phyloP scores from a whole-genome alignment of 2,888 invertebrate genomes.

The Himalopsyche japonica region DNA sequence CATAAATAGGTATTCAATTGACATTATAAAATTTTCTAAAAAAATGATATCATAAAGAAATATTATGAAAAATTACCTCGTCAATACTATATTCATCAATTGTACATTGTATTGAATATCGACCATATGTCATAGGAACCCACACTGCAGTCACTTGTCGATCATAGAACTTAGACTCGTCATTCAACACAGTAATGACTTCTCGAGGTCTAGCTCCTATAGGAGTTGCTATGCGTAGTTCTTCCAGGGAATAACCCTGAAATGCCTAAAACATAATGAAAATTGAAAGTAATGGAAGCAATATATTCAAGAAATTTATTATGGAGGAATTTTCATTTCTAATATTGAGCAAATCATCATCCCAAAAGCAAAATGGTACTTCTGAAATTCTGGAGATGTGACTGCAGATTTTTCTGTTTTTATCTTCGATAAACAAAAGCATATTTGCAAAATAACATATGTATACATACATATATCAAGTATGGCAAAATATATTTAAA shows the following conservation, averaged over 20 bases:
- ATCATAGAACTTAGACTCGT: conserved; percentile 62
- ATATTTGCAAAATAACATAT: no score
- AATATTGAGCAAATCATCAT: no score
- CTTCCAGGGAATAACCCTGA: conserved; percentile 94
- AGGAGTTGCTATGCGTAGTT: conserved; percentile 69
- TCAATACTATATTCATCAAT: conserved; percentile 83
- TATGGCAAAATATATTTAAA: no score
- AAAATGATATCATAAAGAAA: no score
- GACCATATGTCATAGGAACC: conserved; percentile 90
- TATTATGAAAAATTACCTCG: conserved; percentile 55
- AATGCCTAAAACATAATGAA: conserved; percentile 64
- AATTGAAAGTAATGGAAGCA: not conserved
- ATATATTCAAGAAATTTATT: not conserved
- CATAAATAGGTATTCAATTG: no score
- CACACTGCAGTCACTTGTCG: conserved; percentile 85
- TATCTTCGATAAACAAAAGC: no score
- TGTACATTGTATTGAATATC: conserved; percentile 83
- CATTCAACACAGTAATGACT: not conserved
- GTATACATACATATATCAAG: no score
- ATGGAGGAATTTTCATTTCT: no score
- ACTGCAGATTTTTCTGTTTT: no score
- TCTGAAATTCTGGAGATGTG: no score
- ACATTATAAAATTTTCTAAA: no score
- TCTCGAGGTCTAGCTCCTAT: conserved; percentile 44
- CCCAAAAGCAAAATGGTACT: no score